Percentiles rank a stretch among this genome's conserved stretches.
phyloP scores from a whole-genome alignment of 2,888 invertebrate genomes.

The Latrodectus hesperus region DNA sequence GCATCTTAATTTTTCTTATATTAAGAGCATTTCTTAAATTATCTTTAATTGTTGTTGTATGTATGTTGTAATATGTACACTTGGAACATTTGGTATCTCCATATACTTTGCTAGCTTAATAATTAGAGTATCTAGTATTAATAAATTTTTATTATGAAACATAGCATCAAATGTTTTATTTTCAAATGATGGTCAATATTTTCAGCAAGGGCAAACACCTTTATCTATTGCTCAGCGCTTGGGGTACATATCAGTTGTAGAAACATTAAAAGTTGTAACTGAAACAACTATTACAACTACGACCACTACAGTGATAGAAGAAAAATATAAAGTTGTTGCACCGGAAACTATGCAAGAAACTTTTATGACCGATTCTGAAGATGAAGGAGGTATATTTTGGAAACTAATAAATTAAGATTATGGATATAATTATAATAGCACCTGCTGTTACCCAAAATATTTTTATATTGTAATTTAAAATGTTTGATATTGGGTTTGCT shows the following conservation, averaged over 20 bases:
- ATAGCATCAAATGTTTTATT: not conserved
- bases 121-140: too few relatives aligned
- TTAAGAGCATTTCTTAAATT: too few relatives aligned
- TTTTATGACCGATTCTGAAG: slow-evolving; percentile 99
- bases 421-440: too few relatives aligned
- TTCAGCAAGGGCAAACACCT: slow-evolving; percentile 95
- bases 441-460: too few relatives aligned
- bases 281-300: slow-evolving; percentile 85
- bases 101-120: too few relatives aligned
- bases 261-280: slow-evolving; percentile 96
- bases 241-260: slow-evolving; percentile 98
- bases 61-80: too few relatives aligned
- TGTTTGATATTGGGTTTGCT: too few relatives aligned
- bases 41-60: too few relatives aligned
- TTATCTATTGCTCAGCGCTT: slow-evolving; percentile 96
- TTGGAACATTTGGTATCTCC: too few relatives aligned
- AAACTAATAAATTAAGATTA: not conserved
- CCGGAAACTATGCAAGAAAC: slow-evolving; percentile 99
- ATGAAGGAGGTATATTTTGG: slow-evolving; percentile 92
- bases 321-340: slow-evolving; percentile 97
- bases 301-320: slow-evolving; percentile 84
- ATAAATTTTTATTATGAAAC: too few relatives aligned
- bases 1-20: too few relatives aligned
- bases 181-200: not conserved
- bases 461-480: too few relatives aligned